Conservation (phyloP, 1,140 invertebrate species). For the Heliothis virescens region DNA sequence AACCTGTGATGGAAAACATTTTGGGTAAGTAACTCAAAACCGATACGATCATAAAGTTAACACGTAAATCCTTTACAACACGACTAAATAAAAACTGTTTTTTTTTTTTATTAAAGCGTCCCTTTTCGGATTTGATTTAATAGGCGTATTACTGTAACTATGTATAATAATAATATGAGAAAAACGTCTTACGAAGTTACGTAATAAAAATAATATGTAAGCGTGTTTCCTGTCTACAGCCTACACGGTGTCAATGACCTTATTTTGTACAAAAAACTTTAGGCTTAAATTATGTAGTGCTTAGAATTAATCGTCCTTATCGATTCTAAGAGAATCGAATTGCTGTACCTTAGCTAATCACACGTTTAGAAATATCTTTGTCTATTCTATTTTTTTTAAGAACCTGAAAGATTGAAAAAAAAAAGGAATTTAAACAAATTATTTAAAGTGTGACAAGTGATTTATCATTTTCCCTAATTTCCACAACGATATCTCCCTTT, state of each 20-base stretch:
- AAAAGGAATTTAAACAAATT: not conserved
- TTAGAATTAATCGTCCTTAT: constrained; percentile 47
- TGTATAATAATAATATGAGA: constrained; percentile 51
- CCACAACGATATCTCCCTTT: constrained; percentile 21
- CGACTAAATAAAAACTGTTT: not conserved
- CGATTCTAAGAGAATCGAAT: constrained; percentile 32
- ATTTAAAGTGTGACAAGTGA: not conserved
- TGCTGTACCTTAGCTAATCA: not conserved
- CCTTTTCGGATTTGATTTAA: constrained; percentile 33
- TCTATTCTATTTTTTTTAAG: not conserved
- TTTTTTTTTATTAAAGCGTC: not conserved
- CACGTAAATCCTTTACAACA: not conserved
- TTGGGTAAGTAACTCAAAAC: not conserved
- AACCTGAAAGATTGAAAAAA: too few relatives aligned
- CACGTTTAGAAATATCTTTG: not conserved
- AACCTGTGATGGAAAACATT: not conserved
- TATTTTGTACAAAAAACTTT: constrained; percentile 42
- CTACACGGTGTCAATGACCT: constrained; percentile 47
- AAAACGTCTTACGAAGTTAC: constrained; percentile 42
- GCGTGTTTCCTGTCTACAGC: constrained; percentile 41
- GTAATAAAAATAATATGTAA: constrained; percentile 50
- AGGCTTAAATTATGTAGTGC: constrained; percentile 38
- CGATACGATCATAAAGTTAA: not conserved
- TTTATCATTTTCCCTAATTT: constrained; percentile 16
- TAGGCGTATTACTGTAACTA: constrained; percentile 42